A percentile compares a stretch with the other conserved stretches of the same genome.
phyloP scores from a whole-genome alignment of 2,888 invertebrate species.

The Zaprionus obscuricornis region DNA sequence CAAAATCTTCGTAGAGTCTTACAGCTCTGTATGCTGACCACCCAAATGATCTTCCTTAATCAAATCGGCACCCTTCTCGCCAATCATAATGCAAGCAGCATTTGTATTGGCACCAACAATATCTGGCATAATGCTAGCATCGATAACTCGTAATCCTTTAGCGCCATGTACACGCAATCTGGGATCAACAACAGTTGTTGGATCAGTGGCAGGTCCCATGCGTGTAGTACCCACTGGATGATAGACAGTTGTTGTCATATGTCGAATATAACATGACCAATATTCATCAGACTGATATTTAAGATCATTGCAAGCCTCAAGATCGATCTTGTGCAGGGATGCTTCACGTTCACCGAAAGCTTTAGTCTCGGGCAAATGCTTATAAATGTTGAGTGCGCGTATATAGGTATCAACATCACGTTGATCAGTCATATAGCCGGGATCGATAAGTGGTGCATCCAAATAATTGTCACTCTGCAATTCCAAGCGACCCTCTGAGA shows the following conservation, averaged over 20 bases:
- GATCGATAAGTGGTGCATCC: conserved; percentile 85
- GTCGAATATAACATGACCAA: conserved; percentile 93
- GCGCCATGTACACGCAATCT: conserved; percentile 85
- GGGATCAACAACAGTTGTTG: conserved; percentile 85
- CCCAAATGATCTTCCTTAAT: conserved; percentile 84
- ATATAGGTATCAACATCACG: conserved; percentile 84
- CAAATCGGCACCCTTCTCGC: conserved; percentile 87
- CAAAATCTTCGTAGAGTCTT: conserved; percentile 17
- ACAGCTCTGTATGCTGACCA: conserved; percentile 54
- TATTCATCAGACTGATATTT: conserved; percentile 90
- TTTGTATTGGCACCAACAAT: conserved; percentile 87
- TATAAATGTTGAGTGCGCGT: conserved; percentile 79
- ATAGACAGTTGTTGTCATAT: conserved; percentile 90
- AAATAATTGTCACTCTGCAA: conserved; percentile 85
- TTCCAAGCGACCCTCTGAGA: conserved; percentile 84
- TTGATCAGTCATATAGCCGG: conserved; percentile 86
- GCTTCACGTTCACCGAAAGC: conserved; percentile 83
- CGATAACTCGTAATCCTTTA: conserved; percentile 85
- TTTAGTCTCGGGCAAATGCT: conserved; percentile 81
- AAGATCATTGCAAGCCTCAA: conserved; percentile 90
- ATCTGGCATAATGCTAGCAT: conserved; percentile 87
- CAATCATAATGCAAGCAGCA: conserved; percentile 87
- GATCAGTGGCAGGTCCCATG: conserved; percentile 85
- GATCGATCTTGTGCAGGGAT: conserved; percentile 86
- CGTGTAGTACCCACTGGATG: conserved; percentile 88